Evolutionary conservation across 2,797 vertebrate genomes (phyloP).

Genomic region (Buceros bicornis): DNA sequence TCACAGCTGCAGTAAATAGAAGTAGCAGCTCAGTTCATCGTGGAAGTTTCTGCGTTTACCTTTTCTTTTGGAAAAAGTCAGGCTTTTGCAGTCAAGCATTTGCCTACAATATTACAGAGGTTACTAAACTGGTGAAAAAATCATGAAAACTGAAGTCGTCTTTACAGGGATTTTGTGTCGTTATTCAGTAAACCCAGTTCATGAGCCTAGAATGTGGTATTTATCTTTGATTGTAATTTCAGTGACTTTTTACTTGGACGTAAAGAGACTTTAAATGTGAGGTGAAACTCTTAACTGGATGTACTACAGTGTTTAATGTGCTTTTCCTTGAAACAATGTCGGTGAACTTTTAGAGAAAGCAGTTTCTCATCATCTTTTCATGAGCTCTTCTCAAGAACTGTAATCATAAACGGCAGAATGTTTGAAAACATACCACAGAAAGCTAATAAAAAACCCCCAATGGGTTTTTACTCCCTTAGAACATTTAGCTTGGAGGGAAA

Average conservation of each 20-base stretch:
- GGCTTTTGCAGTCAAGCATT: neutral
- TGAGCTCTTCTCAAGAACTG: neutral
- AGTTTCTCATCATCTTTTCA: neutral
- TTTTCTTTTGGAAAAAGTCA: neutral
- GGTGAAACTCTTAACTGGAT: neutral
- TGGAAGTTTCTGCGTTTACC: neutral
- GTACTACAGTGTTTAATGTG: neutral
- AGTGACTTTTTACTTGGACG: neutral
- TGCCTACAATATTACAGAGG: neutral
- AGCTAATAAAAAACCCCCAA: neutral
- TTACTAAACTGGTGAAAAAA: neutral
- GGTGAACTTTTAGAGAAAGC: neutral
- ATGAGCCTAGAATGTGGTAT: neutral
- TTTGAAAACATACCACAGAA: slow-evolving; percentile 3
- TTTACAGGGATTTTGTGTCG: neutral
- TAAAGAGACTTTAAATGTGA: neutral
- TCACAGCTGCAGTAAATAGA: neutral
- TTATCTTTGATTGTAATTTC: neutral
- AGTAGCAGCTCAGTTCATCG: neutral
- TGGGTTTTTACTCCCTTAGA: neutral
- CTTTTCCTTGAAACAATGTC: neutral
- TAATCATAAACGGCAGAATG: neutral
- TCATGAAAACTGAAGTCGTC: neutral
- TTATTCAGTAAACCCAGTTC: neutral
- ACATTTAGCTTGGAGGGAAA: neutral